A percentile compares a stretch with the other conserved stretches of the same genome.
phyloP scores from a whole-genome alignment of 2,113 vertebrate genomes.

The Aegypius monachus region DNA sequence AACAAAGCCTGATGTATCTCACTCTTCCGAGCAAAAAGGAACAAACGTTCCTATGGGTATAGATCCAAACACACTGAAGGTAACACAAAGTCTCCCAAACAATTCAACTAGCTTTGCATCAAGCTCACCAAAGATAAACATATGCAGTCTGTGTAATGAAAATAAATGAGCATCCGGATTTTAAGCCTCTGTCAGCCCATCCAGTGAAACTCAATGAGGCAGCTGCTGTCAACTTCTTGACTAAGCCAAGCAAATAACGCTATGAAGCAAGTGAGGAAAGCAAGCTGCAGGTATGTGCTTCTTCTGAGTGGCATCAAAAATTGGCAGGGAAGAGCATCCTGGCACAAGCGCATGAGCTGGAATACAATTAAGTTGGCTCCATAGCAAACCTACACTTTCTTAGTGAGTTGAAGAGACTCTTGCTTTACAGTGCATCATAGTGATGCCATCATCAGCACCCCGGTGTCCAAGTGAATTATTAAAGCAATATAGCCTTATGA shows the following conservation, averaged over 20 bases:
- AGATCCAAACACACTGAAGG: not conserved
- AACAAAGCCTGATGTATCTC: not conserved
- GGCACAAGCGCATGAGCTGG: not conserved
- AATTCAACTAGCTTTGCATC: not conserved
- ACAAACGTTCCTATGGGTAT: rapidly evolving
- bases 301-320: not conserved
- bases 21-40: not conserved
- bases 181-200: not conserved
- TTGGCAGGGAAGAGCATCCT: not conserved
- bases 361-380: not conserved
- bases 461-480: not conserved
- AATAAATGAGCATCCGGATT: not conserved
- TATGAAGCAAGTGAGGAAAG: not conserved
- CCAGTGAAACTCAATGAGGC: not conserved
- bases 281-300: not conserved
- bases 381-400: not conserved
- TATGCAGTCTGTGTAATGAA: not conserved
- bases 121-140: not conserved
- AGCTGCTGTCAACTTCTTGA: not conserved
- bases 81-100: not conserved
- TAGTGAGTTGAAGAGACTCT: not conserved
- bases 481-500: not conserved
- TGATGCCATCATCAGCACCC: not conserved
- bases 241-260: not conserved
- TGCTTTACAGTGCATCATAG: not conserved